phyloP scores from a whole-genome alignment of 2,113 vertebrate species.

The Bagarius yarrelli region DNA sequence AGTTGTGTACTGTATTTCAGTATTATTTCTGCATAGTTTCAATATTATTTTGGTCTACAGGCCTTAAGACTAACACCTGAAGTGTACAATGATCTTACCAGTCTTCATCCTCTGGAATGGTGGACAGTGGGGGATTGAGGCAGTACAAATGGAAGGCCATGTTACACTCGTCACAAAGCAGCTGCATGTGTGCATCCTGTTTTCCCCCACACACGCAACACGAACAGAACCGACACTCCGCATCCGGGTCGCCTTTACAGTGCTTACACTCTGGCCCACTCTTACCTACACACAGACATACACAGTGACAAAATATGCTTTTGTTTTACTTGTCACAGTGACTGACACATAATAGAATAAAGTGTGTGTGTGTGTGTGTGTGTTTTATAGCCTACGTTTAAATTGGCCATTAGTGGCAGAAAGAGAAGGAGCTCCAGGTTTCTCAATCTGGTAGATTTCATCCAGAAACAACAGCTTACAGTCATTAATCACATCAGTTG shows the following conservation, averaged over 20 bases:
- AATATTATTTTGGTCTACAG: background rate
- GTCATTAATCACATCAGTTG: constrained; percentile 87
- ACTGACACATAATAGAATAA: background rate
- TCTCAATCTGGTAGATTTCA: constrained; percentile 95
- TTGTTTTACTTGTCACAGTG: background rate
- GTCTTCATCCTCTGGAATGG: constrained; percentile 96
- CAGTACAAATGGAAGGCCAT: constrained; percentile 99
- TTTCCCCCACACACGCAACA: constrained; percentile 96
- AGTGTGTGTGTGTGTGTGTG: background rate
- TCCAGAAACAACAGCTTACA: constrained; percentile 91
- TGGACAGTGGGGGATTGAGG: constrained; percentile 89
- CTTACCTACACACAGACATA: constrained; percentile 75
- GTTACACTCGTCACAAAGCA: constrained; percentile 97
- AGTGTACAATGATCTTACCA: constrained; percentile 76
- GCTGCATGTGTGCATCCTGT: constrained; percentile 95
- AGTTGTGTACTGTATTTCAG: background rate
- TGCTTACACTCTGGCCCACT: constrained; percentile 97
- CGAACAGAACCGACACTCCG: constrained; percentile 91
- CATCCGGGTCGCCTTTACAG: constrained; percentile 91
- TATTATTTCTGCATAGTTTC: background rate
- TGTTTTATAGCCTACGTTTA: constrained; percentile 76
- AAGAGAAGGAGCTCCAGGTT: constrained; percentile 84
- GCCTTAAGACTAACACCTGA: background rate
- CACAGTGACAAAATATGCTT: background rate
- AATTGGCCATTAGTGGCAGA: constrained; percentile 90